A percentile compares a stretch with the other conserved stretches of the same genome.
phyloP scores from a whole-genome alignment of 2,113 vertebrate species.

The Thomomys bottae region DNA sequence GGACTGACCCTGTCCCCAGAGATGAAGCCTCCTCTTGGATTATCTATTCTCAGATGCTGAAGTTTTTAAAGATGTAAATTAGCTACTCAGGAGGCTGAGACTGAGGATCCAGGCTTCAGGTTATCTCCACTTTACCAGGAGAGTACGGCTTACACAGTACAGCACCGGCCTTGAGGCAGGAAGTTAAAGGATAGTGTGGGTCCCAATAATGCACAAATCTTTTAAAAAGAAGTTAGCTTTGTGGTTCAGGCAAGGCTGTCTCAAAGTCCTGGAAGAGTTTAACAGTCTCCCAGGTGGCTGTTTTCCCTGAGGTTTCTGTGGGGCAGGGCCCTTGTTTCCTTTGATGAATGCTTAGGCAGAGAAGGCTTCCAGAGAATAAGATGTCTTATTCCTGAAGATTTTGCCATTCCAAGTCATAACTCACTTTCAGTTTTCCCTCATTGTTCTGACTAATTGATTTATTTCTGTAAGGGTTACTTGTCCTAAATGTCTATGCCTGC shows the following conservation, averaged over 20 bases:
- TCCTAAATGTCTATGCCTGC: neutral
- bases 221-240: neutral
- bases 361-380: neutral
- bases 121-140: too few species aligned
- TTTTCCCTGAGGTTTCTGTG: neutral
- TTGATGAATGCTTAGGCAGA: neutral
- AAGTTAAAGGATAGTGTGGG: too few species aligned
- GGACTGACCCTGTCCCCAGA: neutral
- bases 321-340: neutral
- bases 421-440: neutral
- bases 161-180: too few species aligned
- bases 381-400: neutral
- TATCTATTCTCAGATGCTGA: neutral
- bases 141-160: too few species aligned
- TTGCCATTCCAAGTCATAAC: neutral
- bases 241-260: neutral
- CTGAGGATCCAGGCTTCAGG: too few species aligned
- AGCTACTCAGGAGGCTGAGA: too few species aligned
- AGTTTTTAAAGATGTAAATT: neutral
- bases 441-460: neutral
- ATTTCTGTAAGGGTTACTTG: conserved; percentile 10
- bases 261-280: neutral
- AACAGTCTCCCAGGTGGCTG: neutral
- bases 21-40: neutral
- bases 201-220: too few species aligned